These are phyloP conservation scores for Drosophila bipectinata DNA, from an alignment of 1,140 invertebrate species.

Conservation along the genomic window DNA sequence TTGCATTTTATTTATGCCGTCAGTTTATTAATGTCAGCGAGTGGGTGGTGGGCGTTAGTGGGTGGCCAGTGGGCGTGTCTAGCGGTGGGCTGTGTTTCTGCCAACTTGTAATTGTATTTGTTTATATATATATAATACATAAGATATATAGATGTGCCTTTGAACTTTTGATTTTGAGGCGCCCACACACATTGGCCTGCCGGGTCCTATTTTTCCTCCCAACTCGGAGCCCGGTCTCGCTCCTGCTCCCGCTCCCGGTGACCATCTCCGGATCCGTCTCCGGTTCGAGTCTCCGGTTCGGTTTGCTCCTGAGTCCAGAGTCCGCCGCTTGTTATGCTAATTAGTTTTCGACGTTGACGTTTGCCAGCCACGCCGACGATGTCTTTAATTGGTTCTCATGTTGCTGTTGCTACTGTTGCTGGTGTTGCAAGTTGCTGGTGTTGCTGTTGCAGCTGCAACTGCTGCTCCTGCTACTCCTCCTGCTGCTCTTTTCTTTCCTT, in stretches of 20 bases:
- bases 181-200: slow-evolving; percentile 35
- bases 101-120: slow-evolving; percentile 75
- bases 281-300: slow-evolving; percentile 31
- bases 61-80: slow-evolving; percentile 14
- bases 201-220: not conserved
- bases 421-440: slow-evolving; percentile 3
- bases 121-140: slow-evolving; percentile 29
- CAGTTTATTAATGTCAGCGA: slow-evolving; percentile 76
- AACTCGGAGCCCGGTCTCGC: not conserved
- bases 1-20: slow-evolving; percentile 79
- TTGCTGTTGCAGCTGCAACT: slow-evolving; percentile 45
- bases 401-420: slow-evolving; percentile 36
- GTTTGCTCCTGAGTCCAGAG: slow-evolving; percentile 23
- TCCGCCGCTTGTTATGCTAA: slow-evolving; percentile 73
- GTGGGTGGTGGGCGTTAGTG: slow-evolving; percentile 14
- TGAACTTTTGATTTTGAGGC: slow-evolving; percentile 65
- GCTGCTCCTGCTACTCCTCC: slow-evolving; percentile 37
- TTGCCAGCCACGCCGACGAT: slow-evolving; percentile 74
- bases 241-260: not conserved
- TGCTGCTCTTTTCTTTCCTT: slow-evolving; percentile 11
- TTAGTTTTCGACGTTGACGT: slow-evolving; percentile 82
- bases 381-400: slow-evolving; percentile 82
- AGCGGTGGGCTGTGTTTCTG: slow-evolving; percentile 6
- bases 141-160: slow-evolving; percentile 26
- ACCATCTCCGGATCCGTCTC: slow-evolving; percentile 32